phyloP scores from a whole-genome alignment of 2,888 invertebrate genomes.

The Tuta absoluta region DNA sequence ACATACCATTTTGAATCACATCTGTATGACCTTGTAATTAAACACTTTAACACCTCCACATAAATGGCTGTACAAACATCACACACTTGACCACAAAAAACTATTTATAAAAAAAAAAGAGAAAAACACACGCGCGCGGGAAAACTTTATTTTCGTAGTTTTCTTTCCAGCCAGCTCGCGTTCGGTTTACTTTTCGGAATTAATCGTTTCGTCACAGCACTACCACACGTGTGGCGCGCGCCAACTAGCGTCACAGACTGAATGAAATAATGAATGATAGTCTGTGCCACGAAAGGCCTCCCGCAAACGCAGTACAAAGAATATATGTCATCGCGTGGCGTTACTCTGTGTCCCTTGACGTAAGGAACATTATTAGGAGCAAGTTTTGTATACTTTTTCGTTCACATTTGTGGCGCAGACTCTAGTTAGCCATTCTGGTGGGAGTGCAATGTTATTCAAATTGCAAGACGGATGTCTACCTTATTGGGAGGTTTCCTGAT shows the following conservation, averaged over 20 bases:
- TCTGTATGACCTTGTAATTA: slow-evolving; percentile 3
- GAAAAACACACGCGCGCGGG: slow-evolving; percentile 5
- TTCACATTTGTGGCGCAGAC: not conserved
- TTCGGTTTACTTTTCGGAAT: slow-evolving; percentile 12
- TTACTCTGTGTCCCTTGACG: too few relatives aligned
- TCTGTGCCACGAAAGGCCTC: too few relatives aligned
- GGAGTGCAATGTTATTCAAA: slow-evolving; percentile 25
- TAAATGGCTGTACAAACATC: slow-evolving; percentile 13
- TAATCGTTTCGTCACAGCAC: slow-evolving; percentile 20
- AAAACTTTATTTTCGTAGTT: not conserved
- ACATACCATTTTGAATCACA: slow-evolving; percentile 9
- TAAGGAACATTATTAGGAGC: too few relatives aligned
- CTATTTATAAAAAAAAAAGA: not conserved
- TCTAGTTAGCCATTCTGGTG: slow-evolving; percentile 1
- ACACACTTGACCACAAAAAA: slow-evolving; percentile 12
- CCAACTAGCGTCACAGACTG: slow-evolving; percentile 46
- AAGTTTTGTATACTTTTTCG: too few relatives aligned
- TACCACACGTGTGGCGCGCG: slow-evolving; percentile 41
- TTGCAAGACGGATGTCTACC: slow-evolving; percentile 24
- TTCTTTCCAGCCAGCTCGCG: slow-evolving; percentile 9
- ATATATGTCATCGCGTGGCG: too few relatives aligned
- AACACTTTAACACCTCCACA: slow-evolving; percentile 20
- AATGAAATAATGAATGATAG: too few relatives aligned
- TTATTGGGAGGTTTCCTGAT: slow-evolving; percentile 18
- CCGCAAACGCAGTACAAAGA: too few relatives aligned